Percentiles rank a stretch among this genome's conserved stretches.
phyloP scores from a whole-genome alignment of 2,888 invertebrate species.

The Acholoe squamosa region DNA sequence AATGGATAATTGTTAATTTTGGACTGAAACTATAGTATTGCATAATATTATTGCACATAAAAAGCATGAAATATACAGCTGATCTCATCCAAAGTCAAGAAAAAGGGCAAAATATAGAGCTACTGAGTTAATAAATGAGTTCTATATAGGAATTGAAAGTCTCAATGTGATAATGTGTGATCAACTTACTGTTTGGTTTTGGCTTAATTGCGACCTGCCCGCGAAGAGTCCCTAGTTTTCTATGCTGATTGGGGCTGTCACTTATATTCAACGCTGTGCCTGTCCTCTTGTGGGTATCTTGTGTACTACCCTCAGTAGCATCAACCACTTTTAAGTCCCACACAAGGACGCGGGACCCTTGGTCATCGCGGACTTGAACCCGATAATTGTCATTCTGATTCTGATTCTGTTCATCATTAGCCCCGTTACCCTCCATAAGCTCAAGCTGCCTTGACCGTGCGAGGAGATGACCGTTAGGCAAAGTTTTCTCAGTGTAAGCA shows the following conservation, averaged over 20 bases:
- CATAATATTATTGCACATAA: background rate
- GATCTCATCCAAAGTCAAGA: background rate
- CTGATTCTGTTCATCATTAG: background rate
- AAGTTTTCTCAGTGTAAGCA: background rate
- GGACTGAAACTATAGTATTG: background rate
- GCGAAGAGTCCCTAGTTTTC: conserved; percentile 5
- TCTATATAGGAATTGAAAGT: background rate
- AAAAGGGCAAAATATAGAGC: background rate
- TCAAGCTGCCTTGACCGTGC: background rate
- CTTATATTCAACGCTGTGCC: background rate
- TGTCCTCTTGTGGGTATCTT: background rate
- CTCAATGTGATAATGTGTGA: background rate
- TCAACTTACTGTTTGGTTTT: conserved; percentile 6
- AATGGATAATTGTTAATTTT: background rate
- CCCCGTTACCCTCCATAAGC: background rate
- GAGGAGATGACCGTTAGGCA: background rate
- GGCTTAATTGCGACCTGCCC: background rate
- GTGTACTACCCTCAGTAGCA: background rate
- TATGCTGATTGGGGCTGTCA: background rate
- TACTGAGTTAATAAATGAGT: background rate
- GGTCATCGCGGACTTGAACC: background rate
- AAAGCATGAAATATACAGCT: too few relatives aligned
- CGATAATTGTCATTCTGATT: background rate
- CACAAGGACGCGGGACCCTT: background rate
- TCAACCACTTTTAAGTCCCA: conserved; percentile 45